Conservation (phyloP, 2,797 vertebrate genomes). For the Sorex maritimensis region DNA sequence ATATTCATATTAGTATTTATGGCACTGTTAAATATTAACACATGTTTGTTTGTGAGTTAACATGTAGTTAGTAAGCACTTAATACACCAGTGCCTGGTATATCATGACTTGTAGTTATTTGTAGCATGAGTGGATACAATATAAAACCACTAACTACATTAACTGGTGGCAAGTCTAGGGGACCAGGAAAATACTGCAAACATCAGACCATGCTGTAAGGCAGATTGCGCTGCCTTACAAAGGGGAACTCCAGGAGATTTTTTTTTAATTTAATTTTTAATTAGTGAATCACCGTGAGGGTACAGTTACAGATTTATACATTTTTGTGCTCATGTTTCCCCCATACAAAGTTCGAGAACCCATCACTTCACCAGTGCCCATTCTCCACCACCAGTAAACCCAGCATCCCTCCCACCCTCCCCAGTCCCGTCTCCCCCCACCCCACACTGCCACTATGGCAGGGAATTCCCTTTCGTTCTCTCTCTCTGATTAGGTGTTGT, state of each 20-base stretch:
- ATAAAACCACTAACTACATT: constrained; percentile 62
- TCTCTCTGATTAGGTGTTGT: too few relatives aligned
- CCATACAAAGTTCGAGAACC: too few relatives aligned
- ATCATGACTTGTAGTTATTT: constrained; percentile 58
- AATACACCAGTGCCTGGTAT: neutral
- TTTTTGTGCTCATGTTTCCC: too few relatives aligned
- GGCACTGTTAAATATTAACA: constrained; percentile 26
- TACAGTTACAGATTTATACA: too few relatives aligned
- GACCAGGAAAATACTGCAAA: constrained; percentile 37
- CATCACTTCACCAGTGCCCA: too few relatives aligned
- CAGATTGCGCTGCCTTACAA: neutral
- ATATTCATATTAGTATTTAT: constrained; percentile 30
- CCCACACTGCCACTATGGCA: too few relatives aligned
- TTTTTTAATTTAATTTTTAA: neutral
- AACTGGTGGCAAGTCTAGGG: constrained; percentile 15
- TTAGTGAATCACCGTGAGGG: too few relatives aligned
- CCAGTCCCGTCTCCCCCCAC: too few relatives aligned
- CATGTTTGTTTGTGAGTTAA: constrained; percentile 35
- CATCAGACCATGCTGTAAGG: neutral
- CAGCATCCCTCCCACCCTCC: too few relatives aligned
- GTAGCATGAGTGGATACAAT: constrained; percentile 69
- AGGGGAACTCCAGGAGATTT: constrained; percentile 17
- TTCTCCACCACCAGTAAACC: too few relatives aligned
- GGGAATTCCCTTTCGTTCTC: too few relatives aligned
- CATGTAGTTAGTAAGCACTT: constrained; percentile 41